Conservation (phyloP, 2,888 invertebrate species). For the Polyommatus icarus region DNA sequence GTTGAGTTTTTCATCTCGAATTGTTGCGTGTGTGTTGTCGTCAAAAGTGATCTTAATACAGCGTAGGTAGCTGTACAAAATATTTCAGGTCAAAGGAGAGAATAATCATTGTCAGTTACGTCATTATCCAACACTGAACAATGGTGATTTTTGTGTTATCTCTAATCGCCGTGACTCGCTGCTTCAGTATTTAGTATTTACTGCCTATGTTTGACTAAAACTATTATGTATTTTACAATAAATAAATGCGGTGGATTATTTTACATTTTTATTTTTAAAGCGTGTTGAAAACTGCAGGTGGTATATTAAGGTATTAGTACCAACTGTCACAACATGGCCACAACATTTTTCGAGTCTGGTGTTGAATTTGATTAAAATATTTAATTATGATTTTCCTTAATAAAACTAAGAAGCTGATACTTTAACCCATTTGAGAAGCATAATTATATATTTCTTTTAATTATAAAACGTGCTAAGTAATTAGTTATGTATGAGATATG, state of each 20-base stretch:
- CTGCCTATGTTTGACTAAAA: neutral
- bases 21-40: neutral
- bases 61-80: neutral
- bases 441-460: neutral
- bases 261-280: neutral
- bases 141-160: slow-evolving; percentile 11
- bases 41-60: neutral
- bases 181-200: neutral
- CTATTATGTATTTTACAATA: neutral
- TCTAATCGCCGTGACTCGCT: neutral
- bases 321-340: neutral
- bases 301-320: neutral
- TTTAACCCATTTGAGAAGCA: neutral
- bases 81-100: neutral
- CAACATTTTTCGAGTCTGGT: neutral
- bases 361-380: neutral
- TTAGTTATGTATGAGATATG: slow-evolving; percentile 9
- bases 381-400: neutral
- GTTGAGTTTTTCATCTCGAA: neutral
- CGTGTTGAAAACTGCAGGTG: neutral
- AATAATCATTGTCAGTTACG: neutral
- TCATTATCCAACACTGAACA: neutral
- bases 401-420: neutral
- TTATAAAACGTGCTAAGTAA: slow-evolving; percentile 11
- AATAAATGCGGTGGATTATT: too few relatives aligned